Evolutionary conservation across 2,113 vertebrate genomes (phyloP).

Genomic region (Peromyscus leucopus): DNA sequence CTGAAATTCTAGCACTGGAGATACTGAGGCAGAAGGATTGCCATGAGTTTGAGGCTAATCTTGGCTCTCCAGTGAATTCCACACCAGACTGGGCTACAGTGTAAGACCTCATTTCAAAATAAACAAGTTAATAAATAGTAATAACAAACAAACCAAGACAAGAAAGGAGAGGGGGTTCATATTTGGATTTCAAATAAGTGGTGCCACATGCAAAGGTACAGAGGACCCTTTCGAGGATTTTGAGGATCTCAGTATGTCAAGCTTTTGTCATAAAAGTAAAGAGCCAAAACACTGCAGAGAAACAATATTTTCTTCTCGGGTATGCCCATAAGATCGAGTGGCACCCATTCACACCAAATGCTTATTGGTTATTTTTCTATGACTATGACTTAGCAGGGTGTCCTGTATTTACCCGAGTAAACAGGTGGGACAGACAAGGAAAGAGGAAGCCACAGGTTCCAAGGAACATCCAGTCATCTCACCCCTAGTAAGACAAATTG

Average conservation of each 20-base stretch:
- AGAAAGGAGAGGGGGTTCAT: accelerated
- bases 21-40: background rate
- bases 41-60: background rate
- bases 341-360: background rate
- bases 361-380: background rate
- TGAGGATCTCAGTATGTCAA: background rate
- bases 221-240: background rate
- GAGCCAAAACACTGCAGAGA: background rate
- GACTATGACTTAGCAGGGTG: background rate
- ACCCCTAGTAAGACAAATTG: background rate
- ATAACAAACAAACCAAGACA: background rate
- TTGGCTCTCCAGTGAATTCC: background rate
- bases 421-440: background rate
- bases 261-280: background rate
- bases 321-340: background rate
- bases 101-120: background rate
- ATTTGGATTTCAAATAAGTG: background rate
- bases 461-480: background rate
- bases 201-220: accelerated
- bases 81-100: background rate
- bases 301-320: background rate
- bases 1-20: background rate
- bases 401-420: background rate
- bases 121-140: background rate
- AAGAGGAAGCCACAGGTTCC: background rate